Conservation (phyloP, 2,888 invertebrate species). For the Epirrita christyi region DNA sequence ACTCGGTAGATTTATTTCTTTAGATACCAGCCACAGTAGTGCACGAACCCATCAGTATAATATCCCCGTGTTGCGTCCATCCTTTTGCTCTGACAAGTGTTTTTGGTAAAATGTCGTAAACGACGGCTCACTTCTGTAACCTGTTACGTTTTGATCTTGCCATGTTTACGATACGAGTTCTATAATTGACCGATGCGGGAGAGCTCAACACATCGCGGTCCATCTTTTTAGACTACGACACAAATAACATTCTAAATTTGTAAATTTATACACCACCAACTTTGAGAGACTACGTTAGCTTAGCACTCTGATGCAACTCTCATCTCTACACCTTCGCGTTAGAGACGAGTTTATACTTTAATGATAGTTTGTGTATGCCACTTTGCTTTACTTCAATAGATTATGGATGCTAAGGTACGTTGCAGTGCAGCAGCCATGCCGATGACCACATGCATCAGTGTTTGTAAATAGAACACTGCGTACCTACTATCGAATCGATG, state of each 20-base stretch:
- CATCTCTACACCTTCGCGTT: conserved; percentile 48
- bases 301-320: conserved; percentile 48
- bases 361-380: conserved; percentile 36
- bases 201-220: conserved; percentile 83
- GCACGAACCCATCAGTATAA: conserved; percentile 50
- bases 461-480: conserved; percentile 81
- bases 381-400: conserved; percentile 67
- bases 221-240: conserved; percentile 85
- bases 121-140: conserved; percentile 47
- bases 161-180: conserved; percentile 75
- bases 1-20: conserved; percentile 13
- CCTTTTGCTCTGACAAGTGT: conserved; percentile 39
- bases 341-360: conserved; percentile 28
- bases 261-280: conserved; percentile 78
- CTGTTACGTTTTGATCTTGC: conserved; percentile 63
- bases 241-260: conserved; percentile 85
- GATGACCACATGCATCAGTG: conserved; percentile 85
- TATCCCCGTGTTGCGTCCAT: conserved; percentile 53
- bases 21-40: conserved; percentile 54
- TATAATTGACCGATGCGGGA: conserved; percentile 85
- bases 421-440: conserved; percentile 75
- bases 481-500: conserved; percentile 58
- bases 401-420: conserved; percentile 74
- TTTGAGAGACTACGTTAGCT: conserved; percentile 65
- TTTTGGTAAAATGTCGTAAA: conserved; percentile 58